Evolutionary conservation across 2,888 invertebrate genomes (phyloP), one percentile per base, ranked within the genome.

Genomic region (Tipula helvola): DNA sequence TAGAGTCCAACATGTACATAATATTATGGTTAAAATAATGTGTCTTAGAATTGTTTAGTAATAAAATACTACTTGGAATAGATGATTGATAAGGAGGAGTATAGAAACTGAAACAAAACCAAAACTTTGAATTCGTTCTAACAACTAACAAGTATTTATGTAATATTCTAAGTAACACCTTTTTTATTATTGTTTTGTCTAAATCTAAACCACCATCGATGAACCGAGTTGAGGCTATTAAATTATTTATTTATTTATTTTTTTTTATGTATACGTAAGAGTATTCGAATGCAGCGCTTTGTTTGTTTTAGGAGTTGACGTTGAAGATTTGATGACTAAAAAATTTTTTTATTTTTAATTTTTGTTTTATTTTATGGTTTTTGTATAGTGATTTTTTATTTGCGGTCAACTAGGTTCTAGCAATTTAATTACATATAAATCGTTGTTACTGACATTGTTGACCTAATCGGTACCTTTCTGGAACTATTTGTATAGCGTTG

Each of bases 151-250:
- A 71, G 71, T 71, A 71, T 71, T 71, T 71, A 71, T 71, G 71
- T 71, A 71, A 71, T 71, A 71, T 71, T 71, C 71, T 71, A 71
- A 71, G 71, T 71, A 71, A 71, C 71, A 71, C 71, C 71, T 71
- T 28, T 28, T 71, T 28, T 28, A 28, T 28, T 28, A 71, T 28
- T n/a, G 3, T 71, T 71, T 5, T 28, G 1, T 71, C 10, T 3
- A 28, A 57, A 28, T 28, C 28, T 71, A 71, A 71, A 71, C 71
- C 71, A 71, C 71, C 71, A 28, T 71, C 71, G 71, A 71, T 71
- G 71, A 71, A 71, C 12, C 71, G 3, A 18, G 28, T 28, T 28
- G 71, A 71, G 10, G 10, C 71, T 71, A 71, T 71, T 71, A 71
- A 71, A 71, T 0, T n/a, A 18, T 28, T 71, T 71, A 10, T 3